A percentile compares a stretch with the other conserved stretches of the same genome.
Conservation (phyloP, 2,797 vertebrate genomes). For the Pachyuromys duprasi region DNA sequence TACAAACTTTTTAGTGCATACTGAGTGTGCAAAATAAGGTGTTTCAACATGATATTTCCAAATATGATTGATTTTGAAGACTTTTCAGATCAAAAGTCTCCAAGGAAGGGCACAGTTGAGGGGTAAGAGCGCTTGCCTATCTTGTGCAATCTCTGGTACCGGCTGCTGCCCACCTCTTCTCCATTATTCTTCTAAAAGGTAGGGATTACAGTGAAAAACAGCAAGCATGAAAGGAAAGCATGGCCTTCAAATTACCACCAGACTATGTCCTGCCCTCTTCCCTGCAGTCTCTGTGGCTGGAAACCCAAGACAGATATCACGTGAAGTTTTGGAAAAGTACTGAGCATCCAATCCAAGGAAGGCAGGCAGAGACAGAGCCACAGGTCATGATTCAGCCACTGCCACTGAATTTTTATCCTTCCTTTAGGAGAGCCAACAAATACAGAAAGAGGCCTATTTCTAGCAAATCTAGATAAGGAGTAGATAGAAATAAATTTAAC, state of each 20-base stretch:
- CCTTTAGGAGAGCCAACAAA: conserved; percentile 56
- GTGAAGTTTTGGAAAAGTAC: conserved; percentile 52
- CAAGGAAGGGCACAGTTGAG: neutral
- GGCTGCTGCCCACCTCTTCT: neutral
- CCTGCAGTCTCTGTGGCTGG: neutral
- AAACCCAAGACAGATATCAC: conserved; percentile 14
- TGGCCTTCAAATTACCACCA: conserved; percentile 9
- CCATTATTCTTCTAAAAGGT: conserved; percentile 36
- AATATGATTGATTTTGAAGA: conserved; percentile 36
- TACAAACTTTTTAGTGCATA: neutral
- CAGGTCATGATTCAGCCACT: neutral
- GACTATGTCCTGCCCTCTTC: neutral
- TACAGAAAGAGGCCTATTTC: conserved; percentile 42
- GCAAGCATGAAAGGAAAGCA: neutral
- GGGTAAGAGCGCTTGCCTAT: neutral
- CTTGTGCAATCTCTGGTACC: neutral
- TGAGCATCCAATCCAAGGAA: conserved; percentile 46
- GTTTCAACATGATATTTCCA: neutral
- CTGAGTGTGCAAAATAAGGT: neutral
- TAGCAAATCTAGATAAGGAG: conserved; percentile 30
- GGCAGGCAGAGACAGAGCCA: neutral
- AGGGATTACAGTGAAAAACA: conserved; percentile 50
- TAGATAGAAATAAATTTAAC: conserved; percentile 58
- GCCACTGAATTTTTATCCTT: conserved; percentile 28
- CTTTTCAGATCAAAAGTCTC: conserved; percentile 49